These are phyloP conservation scores for Euphydryas editha DNA, from an alignment of 2,888 invertebrate genomes.

Conservation along the genomic window DNA sequence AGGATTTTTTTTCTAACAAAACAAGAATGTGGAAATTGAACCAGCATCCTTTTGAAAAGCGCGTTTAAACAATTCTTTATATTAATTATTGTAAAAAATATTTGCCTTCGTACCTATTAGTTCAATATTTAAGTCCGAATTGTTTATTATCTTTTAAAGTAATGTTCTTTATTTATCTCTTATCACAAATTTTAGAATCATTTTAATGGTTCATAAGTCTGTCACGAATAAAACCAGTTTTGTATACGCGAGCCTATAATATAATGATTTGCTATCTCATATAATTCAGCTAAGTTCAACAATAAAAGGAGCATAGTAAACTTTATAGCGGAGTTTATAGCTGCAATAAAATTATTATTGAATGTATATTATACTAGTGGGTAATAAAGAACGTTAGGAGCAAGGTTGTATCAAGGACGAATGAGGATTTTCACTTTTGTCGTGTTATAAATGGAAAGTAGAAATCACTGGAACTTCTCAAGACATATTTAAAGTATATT, in stretches of 20 bases:
- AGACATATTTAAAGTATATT: neutral
- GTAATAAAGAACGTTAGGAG: slow-evolving; percentile 25
- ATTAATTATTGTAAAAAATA: too few relatives aligned
- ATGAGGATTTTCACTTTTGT: slow-evolving; percentile 25
- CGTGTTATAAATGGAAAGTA: slow-evolving; percentile 4
- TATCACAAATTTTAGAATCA: slow-evolving; percentile 14
- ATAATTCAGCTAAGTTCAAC: slow-evolving; percentile 50
- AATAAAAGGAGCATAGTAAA: slow-evolving; percentile 53
- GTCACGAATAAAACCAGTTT: slow-evolving; percentile 2
- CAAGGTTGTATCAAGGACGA: slow-evolving; percentile 28
- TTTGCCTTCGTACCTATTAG: too few relatives aligned
- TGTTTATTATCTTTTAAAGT: neutral
- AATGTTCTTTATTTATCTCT: neutral
- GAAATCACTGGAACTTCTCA: neutral
- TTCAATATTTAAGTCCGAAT: neutral
- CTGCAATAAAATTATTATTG: slow-evolving; percentile 54
- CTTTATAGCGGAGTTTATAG: slow-evolving; percentile 52
- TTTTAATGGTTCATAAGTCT: slow-evolving; percentile 23
- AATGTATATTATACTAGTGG: slow-evolving; percentile 45
- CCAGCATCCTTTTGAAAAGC: too few relatives aligned
- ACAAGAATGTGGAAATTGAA: too few relatives aligned
- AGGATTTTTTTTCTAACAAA: too few relatives aligned
- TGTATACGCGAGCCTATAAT: slow-evolving; percentile 14
- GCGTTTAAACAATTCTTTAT: too few relatives aligned
- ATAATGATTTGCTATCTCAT: slow-evolving; percentile 42